Evolutionary conservation across 2,888 invertebrate species (phyloP), one percentile per base, ranked within the genome.

Genomic region (Stenolophus ochropezus): DNA sequence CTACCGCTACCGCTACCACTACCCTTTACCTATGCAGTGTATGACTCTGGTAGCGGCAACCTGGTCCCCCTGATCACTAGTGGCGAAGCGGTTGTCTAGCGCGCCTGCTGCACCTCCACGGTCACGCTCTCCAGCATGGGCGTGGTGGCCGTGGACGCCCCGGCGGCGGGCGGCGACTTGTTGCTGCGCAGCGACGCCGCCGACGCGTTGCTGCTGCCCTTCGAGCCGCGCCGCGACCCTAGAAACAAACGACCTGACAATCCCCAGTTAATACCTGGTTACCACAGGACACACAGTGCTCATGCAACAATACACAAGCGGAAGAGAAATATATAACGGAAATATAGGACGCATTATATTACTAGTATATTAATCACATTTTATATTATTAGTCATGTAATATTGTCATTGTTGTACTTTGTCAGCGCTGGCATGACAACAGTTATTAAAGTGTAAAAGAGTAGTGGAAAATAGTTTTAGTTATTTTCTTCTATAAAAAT

Each of bases 181-280:
- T 93, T 93, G 81, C 94, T 94, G 85, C 93, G 92, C 84, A 93
- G 89, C 23, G 95, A 95, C 20, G 93, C 91, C 74, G 93, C 94
- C n/a, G 95, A 95, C 80, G 94, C 94, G 85, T 94, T 95, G 87
- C 95, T 95, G 88, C 94, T 94, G 71, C 93, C 93, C 87, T 94
- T 93, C 83, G 95, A 96, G 83, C 94, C 95, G 83, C 95, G 92
- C 83, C 94, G 91, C 84, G 92, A 91, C 6, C 92, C 91, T 90
- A 90, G 87, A 88, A 91, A 89, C 86, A 88, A 87, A 88, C 90
- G 90, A 85, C 89, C 90, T 90, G 88, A 83, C 84, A 77, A 49
- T 51, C 33, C 49, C 65, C n/a, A 18, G 61, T 82, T 61, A 82
- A 53, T 76, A 25, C 21, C 25, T 61, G 42, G 23, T 82, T 74